phyloP scores from a whole-genome alignment of 2,888 invertebrate species.

The Agrochola litura region DNA sequence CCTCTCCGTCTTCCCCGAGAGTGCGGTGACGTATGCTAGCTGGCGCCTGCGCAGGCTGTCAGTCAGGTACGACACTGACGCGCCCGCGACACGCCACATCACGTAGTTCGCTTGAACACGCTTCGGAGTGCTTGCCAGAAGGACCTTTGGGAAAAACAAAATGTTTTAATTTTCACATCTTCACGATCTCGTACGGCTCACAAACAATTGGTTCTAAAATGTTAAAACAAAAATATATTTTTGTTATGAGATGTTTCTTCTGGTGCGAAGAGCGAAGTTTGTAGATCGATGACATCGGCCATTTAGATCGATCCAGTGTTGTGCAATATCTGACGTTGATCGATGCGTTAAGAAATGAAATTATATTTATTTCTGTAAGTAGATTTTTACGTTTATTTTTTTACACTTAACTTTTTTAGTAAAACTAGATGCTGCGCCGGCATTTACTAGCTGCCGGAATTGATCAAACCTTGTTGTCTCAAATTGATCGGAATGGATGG shows the following conservation, averaged over 20 bases:
- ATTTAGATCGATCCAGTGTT: neutral
- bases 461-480: neutral
- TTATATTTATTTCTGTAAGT: neutral
- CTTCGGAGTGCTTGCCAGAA: constrained; percentile 89
- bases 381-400: neutral
- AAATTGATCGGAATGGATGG: no score
- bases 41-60: constrained; percentile 95
- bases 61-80: constrained; percentile 95
- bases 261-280: neutral
- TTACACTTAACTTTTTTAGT: no score
- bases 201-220: neutral
- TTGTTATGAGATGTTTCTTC: neutral
- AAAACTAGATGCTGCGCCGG: neutral
- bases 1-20: constrained; percentile 95
- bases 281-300: neutral
- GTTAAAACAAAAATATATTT: neutral
- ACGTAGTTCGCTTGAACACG: constrained; percentile 95
- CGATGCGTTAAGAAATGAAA: neutral
- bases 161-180: neutral
- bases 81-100: constrained; percentile 97
- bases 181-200: neutral
- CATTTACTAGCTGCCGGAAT: neutral
- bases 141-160: constrained; percentile 67
- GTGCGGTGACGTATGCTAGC: constrained; percentile 94
- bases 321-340: neutral